phyloP scores from a whole-genome alignment of 2,113 vertebrate genomes.

The Scytalopus superciliaris region DNA sequence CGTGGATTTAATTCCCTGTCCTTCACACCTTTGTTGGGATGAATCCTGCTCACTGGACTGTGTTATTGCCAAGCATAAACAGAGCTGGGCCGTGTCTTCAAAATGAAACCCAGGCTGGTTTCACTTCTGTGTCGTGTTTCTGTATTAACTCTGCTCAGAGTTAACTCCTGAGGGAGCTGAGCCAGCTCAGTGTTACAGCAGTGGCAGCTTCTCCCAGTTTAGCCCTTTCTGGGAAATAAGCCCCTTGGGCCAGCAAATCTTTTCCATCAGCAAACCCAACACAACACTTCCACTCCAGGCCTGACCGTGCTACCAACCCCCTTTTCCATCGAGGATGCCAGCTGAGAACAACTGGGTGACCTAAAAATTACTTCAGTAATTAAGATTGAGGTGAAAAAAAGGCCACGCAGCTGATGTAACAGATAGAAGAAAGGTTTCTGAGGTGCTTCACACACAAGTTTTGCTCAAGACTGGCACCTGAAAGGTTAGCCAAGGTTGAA shows the following conservation, averaged over 20 bases:
- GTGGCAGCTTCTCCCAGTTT: background rate
- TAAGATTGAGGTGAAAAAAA: background rate
- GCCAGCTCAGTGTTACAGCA: background rate
- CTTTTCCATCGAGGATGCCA: background rate
- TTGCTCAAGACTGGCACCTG: background rate
- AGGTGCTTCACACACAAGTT: background rate
- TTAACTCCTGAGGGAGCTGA: background rate
- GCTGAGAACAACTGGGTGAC: background rate
- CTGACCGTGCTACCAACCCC: rapidly evolving
- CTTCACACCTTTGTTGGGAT: background rate
- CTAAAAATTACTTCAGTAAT: background rate
- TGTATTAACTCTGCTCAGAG: background rate
- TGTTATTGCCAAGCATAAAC: background rate
- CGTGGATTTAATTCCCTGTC: background rate
- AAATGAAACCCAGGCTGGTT: background rate
- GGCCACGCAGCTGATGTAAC: background rate
- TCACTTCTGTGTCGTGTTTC: background rate
- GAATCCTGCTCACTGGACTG: background rate
- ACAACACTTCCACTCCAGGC: background rate
- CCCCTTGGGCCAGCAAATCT: background rate
- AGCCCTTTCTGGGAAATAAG: background rate
- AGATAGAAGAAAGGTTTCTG: background rate
- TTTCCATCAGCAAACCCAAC: background rate
- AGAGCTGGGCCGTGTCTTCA: background rate
- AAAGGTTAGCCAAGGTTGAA: background rate